Conservation (phyloP, 2,888 invertebrate species). For the Dryocosmus kuriphilus region DNA sequence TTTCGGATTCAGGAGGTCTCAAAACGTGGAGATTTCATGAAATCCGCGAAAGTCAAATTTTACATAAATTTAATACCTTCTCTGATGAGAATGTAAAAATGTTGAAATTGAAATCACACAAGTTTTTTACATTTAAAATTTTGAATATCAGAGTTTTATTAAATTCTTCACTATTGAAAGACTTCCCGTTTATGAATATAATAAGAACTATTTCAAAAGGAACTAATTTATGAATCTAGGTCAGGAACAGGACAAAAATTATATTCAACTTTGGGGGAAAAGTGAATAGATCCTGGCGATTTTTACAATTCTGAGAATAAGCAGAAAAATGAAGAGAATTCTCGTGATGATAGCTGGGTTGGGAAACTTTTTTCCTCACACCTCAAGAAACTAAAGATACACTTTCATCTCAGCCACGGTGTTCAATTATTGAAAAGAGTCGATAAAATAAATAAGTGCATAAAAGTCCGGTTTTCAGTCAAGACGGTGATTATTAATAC, state of each 20-base stretch:
- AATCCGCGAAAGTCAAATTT: no score
- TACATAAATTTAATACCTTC: no score
- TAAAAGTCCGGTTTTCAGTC: neutral
- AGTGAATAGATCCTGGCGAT: neutral
- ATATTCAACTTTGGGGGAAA: neutral
- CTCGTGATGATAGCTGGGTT: neutral
- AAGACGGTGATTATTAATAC: neutral
- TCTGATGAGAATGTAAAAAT: no score
- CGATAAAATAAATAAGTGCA: neutral
- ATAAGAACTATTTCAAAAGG: neutral
- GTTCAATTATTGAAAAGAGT: neutral
- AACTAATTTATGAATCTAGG: constrained; percentile 1
- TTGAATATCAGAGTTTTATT: no score
- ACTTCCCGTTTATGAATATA: no score
- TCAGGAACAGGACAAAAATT: neutral
- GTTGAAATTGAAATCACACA: no score
- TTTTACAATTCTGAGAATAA: neutral
- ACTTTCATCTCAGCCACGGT: neutral
- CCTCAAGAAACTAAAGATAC: neutral
- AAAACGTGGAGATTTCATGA: no score
- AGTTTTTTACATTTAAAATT: no score
- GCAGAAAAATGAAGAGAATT: neutral
- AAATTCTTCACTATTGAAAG: no score
- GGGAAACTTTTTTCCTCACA: neutral
- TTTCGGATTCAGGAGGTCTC: no score